These are phyloP conservation scores for Cephus spinipes DNA, from an alignment of 2,888 invertebrate species.

Conservation along the genomic window DNA sequence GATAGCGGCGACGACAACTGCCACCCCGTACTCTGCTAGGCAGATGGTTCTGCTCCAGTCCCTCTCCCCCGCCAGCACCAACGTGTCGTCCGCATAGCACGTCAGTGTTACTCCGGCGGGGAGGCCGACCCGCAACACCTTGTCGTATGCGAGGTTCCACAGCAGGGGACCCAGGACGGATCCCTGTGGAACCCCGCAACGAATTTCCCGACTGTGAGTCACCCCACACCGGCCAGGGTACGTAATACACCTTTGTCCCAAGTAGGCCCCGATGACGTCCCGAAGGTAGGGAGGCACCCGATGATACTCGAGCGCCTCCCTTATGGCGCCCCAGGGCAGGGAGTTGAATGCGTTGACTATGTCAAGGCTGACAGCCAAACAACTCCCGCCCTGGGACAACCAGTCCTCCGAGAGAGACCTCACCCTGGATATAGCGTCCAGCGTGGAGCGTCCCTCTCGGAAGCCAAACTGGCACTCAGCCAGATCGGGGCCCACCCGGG, in stretches of 20 bases:
- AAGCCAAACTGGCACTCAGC: neutral
- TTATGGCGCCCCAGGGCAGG: slow-evolving; percentile 6
- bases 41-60: no score
- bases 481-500: neutral
- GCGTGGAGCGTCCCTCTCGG: neutral
- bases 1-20: no score
- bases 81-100: neutral
- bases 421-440: neutral
- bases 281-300: neutral
- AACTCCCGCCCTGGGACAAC: neutral
- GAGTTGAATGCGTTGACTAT: slow-evolving; percentile 10
- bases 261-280: neutral
- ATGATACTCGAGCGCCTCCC: neutral
- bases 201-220: neutral
- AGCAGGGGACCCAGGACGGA: no score
- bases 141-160: no score
- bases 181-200: no score
- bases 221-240: neutral
- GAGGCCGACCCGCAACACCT: no score
- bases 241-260: neutral
- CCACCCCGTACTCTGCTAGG: no score
- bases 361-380: neutral
- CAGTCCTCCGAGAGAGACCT: neutral
- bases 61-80: no score
- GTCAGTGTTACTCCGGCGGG: no score